Evolutionary conservation across 2,113 vertebrate genomes (phyloP), one percentile per base, ranked within the genome.

Genomic region (Hiodon alosoides): DNA sequence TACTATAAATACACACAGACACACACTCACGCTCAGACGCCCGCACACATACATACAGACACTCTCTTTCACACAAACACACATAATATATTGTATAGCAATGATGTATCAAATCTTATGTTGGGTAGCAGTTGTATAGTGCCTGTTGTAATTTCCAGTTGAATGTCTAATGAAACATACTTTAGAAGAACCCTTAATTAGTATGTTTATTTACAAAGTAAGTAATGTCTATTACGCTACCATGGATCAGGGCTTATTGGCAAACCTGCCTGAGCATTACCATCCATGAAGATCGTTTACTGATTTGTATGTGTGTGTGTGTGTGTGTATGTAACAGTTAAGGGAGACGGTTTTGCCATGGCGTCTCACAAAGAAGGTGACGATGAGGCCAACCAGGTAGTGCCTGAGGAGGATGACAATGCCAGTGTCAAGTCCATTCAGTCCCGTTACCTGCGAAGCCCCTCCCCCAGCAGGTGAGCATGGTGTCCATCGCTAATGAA

Each of bases 361-460:
- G 94, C 95, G 16, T 92, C 92, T 0, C 7, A 86, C 9, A 84
- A 79, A 14, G 88, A 92, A 59, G 83, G 79, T 0, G 85, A 82
- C 5, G 76, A 87, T 1, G 88, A 82, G 14, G 59, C 61, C 0
- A 83, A 90, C 62, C 92, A 91, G 65, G 86, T 74, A 0, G 92
- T 93, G 50, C 93, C 92, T 0, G 69, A 81, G 0, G 87, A 89
- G 17, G 90, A 91, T 51, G 90, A 86, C 0, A 78, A 77, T 3
- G 50, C 5, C 0, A 81, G 83, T 0, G 86, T 97, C 80, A 86
- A 81, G 46, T 86, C 90, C 0, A 84, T 98, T 53, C 96, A 98
- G 87, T 91, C 95, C 2, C 93, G 73, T 5, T 98, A 98, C 79
- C 93, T 98, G 6, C 94, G 97, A 77, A 95, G 94, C 76, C 90